Evolutionary conservation across 2,888 invertebrate genomes (phyloP).

Genomic region (Tenodera sinensis): DNA sequence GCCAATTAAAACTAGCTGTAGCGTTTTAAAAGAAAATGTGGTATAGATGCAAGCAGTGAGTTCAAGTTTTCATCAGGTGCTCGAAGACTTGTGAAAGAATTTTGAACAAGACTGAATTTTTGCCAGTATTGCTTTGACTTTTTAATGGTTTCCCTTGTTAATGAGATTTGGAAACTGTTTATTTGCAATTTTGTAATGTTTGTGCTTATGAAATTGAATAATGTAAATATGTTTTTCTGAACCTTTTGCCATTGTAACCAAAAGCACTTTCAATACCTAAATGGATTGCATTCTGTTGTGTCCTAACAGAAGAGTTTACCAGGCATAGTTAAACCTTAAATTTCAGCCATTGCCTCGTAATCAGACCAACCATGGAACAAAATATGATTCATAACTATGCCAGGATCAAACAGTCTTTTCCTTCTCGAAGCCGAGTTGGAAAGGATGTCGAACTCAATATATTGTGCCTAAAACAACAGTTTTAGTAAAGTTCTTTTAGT

Average conservation of each 20-base stretch:
- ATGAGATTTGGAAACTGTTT: neutral
- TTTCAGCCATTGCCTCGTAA: neutral
- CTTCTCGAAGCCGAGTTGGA: neutral
- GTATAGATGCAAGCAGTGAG: neutral
- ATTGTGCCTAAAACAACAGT: neutral
- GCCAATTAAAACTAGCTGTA: neutral
- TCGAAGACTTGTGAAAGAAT: slow-evolving; percentile 3
- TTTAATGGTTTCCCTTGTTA: slow-evolving; percentile 2
- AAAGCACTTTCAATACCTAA: neutral
- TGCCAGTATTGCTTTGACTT: slow-evolving; percentile 24
- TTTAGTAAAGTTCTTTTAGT: neutral
- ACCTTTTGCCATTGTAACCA: neutral
- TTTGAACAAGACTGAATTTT: slow-evolving; percentile 26
- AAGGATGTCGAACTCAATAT: neutral
- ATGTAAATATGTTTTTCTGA: neutral
- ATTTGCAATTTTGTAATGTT: neutral
- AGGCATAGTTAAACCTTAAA: neutral
- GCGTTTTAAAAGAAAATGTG: too few species aligned
- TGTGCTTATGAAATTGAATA: neutral
- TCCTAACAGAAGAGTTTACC: neutral
- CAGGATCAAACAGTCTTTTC: neutral
- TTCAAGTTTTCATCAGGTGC: neutral
- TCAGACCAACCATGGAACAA: too few species aligned
- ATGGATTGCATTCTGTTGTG: neutral
- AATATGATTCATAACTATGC: neutral